Evolutionary conservation across 2,888 invertebrate genomes (phyloP).

Genomic region (Thalpophila matura): DNA sequence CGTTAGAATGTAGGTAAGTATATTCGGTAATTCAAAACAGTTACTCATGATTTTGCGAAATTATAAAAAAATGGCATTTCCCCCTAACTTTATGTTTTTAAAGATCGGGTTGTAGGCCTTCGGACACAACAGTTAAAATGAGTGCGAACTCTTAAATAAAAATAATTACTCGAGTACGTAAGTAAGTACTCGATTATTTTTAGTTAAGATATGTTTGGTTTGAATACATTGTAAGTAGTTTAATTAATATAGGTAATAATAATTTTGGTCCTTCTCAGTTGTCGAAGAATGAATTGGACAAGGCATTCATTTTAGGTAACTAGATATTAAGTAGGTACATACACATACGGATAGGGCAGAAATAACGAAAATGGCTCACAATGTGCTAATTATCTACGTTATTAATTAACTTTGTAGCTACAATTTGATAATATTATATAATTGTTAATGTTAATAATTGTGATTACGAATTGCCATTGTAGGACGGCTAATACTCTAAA

Average conservation of each 20-base stretch:
- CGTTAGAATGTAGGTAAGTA: no score
- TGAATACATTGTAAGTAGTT: slow-evolving; percentile 62
- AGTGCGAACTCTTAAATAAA: slow-evolving; percentile 50
- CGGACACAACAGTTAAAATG: background rate
- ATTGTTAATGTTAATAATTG: background rate
- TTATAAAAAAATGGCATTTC: background rate
- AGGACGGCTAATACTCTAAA: background rate
- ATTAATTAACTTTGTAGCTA: slow-evolving; percentile 19
- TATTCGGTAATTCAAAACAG: slow-evolving; percentile 11
- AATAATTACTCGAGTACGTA: slow-evolving; percentile 53
- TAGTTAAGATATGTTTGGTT: slow-evolving; percentile 65
- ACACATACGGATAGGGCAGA: slow-evolving; percentile 13
- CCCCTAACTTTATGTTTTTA: slow-evolving; percentile 4
- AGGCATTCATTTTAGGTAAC: slow-evolving; percentile 43
- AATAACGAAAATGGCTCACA: slow-evolving; percentile 19
- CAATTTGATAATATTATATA: slow-evolving; percentile 7
- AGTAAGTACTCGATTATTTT: slow-evolving; percentile 55
- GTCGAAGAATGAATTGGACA: slow-evolving; percentile 43
- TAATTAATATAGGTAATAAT: slow-evolving; percentile 53
- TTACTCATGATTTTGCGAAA: background rate
- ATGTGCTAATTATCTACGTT: slow-evolving; percentile 21
- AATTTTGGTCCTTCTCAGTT: slow-evolving; percentile 68
- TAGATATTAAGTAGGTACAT: slow-evolving; percentile 16
- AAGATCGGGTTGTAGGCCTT: background rate
- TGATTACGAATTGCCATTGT: background rate